phyloP scores from a whole-genome alignment of 64 coral and sea anemone species.

The Porites lutea region DNA sequence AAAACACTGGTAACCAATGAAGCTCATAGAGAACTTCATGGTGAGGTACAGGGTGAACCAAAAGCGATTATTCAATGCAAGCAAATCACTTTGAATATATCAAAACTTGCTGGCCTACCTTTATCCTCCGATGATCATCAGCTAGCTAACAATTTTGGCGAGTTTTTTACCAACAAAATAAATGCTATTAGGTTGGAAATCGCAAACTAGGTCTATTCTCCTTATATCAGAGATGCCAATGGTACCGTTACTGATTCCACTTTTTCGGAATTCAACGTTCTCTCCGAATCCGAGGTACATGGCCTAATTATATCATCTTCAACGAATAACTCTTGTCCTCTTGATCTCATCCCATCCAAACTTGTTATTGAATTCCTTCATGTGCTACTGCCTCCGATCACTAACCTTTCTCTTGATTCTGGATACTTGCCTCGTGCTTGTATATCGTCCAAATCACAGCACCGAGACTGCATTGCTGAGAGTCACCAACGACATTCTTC shows the following conservation, averaged over 20 bases:
- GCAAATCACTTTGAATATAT: background rate
- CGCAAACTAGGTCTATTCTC: too few species aligned
- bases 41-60: background rate
- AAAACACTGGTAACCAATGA: too few species aligned
- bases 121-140: background rate
- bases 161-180: background rate
- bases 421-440: too few species aligned
- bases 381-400: too few species aligned
- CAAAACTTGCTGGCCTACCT: background rate
- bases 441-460: background rate
- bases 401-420: too few species aligned
- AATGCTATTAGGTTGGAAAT: too few species aligned
- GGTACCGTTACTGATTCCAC: too few species aligned
- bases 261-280: background rate
- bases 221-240: too few species aligned
- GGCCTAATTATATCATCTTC: background rate
- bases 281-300: background rate
- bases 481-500: background rate
- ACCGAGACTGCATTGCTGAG: too few species aligned
- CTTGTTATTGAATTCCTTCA: background rate
- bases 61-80: background rate
- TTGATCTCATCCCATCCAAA: background rate
- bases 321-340: background rate
- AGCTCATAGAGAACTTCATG: background rate
- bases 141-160: constrained; percentile 12